Base-by-base conservation (phyloP, 1,140 invertebrate species). In the Solen grandis region DNA sequence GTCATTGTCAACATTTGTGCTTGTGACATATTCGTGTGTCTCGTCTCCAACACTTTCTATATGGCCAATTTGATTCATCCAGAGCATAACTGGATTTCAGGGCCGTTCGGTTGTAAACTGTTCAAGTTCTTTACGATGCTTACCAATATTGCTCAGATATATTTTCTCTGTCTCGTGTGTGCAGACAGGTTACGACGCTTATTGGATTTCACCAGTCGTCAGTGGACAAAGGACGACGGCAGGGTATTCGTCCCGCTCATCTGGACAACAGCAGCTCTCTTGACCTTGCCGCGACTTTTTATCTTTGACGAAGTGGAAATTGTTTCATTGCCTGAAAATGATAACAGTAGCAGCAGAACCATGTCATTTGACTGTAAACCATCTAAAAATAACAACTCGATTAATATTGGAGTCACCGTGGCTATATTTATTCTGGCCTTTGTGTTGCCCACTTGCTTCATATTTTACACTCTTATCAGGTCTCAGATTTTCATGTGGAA, bases 61-160 rank as follows among this genome's bases (percentile, higher is more conserved):
- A 38, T 78, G 0, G 54, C 54, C 4, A 78, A 69, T 57, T 22
- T 78, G 25, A 5, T 55, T 31, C 65, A 78, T 4, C 76, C 76
- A 31, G 29, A 31, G 2, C 38, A 78, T 29, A 38, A 14, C 16
- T 78, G 76, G 76, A 50, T 33, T 14, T 69, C 76, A 22, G 76
- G 76, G 13, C 2, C 33, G 3, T 14, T 57, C 13, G 27, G 31
- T 14, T 78, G 63, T 38, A 78, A 78, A 33, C 13, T 78, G 25
- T 78, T 78, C 41, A 78, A 78, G n/a, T 46, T 59, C 29, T 8
- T 69, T 1, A 78, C 76, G 2, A 78, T 78, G 76, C 36, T 78
- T 52, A 46, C 27, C 0, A 78, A 78, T 33, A 33, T 69, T 5
- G 33, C 76, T 5, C 76, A 78, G 25, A 78, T 78, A 22, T 78